A percentile compares a stretch with the other conserved stretches of the same genome.
Conservation (phyloP, 1,140 invertebrate genomes). For the Dryas iulia region DNA sequence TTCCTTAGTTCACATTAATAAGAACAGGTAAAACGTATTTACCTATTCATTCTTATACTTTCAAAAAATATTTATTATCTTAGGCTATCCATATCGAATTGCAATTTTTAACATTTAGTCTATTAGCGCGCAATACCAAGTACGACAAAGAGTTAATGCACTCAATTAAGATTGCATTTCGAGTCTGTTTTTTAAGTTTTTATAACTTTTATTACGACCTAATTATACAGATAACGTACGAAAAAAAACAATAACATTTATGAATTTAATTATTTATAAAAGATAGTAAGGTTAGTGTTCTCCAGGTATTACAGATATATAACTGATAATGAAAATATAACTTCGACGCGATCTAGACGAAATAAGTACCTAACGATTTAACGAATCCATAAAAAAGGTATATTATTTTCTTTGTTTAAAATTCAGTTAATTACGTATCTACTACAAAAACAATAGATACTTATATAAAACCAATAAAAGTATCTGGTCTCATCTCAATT, state of each 20-base stretch:
- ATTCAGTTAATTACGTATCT: not conserved
- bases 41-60: not conserved
- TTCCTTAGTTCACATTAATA: not conserved
- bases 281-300: slow-evolving; percentile 9
- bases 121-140: not conserved
- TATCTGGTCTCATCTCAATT: not conserved
- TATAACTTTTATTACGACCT: not conserved
- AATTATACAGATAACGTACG: not conserved
- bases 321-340: not conserved
- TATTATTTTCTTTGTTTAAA: not conserved
- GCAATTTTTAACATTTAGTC: not conserved
- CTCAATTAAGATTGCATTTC: not conserved
- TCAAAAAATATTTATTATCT: too few relatives aligned
- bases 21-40: not conserved
- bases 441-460: not conserved
- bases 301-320: not conserved
- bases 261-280: not conserved
- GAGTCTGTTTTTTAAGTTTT: not conserved
- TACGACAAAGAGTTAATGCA: not conserved
- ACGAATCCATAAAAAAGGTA: not conserved
- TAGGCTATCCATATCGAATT: not conserved
- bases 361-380: too few relatives aligned
- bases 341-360: too few relatives aligned
- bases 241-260: slow-evolving; percentile 12
- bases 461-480: not conserved